Conservation (phyloP, 1,140 invertebrate genomes). For the Brachionus paranguensis region DNA sequence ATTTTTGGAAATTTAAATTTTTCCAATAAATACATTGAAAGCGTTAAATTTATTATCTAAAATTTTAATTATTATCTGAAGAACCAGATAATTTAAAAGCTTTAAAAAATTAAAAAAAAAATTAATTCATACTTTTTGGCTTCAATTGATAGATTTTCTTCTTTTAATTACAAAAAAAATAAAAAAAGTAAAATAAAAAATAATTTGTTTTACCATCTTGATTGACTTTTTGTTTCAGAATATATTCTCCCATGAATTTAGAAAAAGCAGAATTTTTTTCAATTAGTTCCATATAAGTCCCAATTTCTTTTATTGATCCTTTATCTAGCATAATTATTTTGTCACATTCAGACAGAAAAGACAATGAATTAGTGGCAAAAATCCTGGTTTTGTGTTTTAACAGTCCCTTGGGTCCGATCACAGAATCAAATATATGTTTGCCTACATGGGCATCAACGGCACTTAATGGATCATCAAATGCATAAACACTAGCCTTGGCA, state of each 20-base stretch:
- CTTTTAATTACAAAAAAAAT: not conserved
- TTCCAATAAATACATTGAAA: not conserved
- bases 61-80: too few relatives aligned
- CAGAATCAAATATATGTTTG: conserved; percentile 50
- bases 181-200: not conserved
- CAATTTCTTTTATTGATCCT: conserved; percentile 37
- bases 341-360: conserved; percentile 39
- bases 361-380: conserved; percentile 40
- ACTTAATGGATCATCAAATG: conserved; percentile 59
- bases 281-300: conserved; percentile 21
- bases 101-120: not conserved
- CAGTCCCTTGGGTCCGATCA: conserved; percentile 52
- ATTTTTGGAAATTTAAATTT: not conserved
- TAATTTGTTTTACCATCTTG: not conserved
- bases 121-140: not conserved
- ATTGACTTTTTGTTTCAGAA: not conserved
- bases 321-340: conserved; percentile 39
- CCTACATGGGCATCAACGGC: conserved; percentile 58
- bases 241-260: conserved; percentile 1
- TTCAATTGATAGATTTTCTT: not conserved
- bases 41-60: too few relatives aligned
- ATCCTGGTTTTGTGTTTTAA: conserved; percentile 43
- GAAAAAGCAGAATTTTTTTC: not conserved
- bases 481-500: conserved; percentile 54
- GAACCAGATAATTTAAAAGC: not conserved